phyloP scores from a whole-genome alignment of 2,113 vertebrate genomes.

The Coptodon rendalli region DNA sequence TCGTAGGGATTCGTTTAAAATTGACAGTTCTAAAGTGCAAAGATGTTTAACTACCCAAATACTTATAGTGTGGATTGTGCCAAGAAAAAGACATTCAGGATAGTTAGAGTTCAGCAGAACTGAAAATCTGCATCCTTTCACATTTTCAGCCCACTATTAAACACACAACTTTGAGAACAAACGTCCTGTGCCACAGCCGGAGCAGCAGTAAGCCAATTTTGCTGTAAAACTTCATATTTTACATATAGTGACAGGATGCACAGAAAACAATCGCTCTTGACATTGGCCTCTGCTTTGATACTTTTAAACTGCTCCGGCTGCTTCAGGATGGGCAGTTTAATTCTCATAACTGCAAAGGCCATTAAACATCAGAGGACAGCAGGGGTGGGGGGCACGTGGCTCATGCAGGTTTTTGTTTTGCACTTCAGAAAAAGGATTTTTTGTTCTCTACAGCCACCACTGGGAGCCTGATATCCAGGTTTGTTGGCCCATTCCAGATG shows the following conservation, averaged over 20 bases:
- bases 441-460: not conserved
- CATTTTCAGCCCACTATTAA: not conserved
- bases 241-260: not conserved
- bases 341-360: not conserved
- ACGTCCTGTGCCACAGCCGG: not conserved
- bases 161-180: not conserved
- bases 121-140: not conserved
- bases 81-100: not conserved
- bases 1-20: not conserved
- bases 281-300: not conserved
- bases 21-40: not conserved
- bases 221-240: not conserved
- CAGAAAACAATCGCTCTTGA: not conserved
- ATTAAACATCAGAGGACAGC: not conserved
- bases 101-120: not conserved
- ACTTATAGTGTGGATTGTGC: not conserved
- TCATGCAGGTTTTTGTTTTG: not conserved
- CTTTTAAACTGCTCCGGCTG: not conserved
- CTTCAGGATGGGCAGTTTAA: not conserved
- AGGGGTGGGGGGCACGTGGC: not conserved
- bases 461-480: not conserved
- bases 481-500: slow-evolving; percentile 24
- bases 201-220: not conserved
- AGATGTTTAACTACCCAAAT: not conserved
- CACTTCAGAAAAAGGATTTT: not conserved